A percentile compares a stretch with the other conserved stretches of the same genome.
Evolutionary conservation across 2,113 vertebrate genomes (phyloP).

Genomic region (Tyto alba): DNA sequence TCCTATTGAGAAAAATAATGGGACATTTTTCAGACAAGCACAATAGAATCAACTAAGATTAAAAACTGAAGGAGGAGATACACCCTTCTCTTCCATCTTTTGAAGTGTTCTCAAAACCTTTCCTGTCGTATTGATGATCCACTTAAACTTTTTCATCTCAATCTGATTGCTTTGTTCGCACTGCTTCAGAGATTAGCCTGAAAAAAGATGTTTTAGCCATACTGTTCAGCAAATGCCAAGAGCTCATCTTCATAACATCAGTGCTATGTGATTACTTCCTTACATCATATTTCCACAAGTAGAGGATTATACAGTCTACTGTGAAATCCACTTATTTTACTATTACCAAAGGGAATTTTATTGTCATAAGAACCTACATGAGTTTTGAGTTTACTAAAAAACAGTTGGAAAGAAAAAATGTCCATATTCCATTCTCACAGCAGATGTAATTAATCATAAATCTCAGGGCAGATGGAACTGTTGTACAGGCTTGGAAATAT

Average conservation of each 20-base stretch:
- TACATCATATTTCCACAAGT: neutral
- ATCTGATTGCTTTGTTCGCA: slow-evolving; percentile 35
- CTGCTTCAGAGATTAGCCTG: neutral
- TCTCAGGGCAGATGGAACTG: slow-evolving; percentile 17
- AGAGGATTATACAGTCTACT: slow-evolving; percentile 11
- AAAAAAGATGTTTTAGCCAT: neutral
- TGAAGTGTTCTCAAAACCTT: slow-evolving; percentile 37
- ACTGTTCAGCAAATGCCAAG: slow-evolving; percentile 27
- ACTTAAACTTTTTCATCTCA: slow-evolving; percentile 31
- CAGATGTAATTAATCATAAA: neutral
- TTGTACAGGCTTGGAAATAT: neutral
- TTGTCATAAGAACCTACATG: neutral
- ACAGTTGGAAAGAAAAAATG: neutral
- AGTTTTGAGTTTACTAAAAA: neutral
- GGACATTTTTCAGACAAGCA: neutral
- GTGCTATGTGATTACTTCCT: neutral
- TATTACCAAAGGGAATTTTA: neutral
- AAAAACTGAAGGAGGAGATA: neutral
- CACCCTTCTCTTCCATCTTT: neutral
- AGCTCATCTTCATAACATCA: neutral
- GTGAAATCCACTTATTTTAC: slow-evolving; percentile 23
- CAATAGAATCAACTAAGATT: neutral
- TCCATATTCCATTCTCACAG: neutral
- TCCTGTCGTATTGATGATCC: slow-evolving; percentile 16
- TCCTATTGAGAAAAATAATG: neutral